Percentiles rank a stretch among this genome's conserved stretches.
phyloP scores from a whole-genome alignment of 2,888 invertebrate genomes.

The Mesodorylaimus sp. region DNA sequence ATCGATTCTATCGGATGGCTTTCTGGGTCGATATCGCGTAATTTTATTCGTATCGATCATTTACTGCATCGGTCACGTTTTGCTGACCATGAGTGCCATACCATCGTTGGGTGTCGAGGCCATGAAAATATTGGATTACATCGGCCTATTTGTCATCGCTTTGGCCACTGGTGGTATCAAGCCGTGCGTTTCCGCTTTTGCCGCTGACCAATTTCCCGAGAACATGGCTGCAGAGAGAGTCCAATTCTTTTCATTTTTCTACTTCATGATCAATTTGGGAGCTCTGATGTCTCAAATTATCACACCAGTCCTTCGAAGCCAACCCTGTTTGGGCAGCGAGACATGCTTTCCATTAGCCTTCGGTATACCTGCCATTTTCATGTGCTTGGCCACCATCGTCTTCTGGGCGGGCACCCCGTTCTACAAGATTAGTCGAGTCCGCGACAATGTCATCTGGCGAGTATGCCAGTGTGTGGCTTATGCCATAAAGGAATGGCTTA shows the following conservation, averaged over 20 bases:
- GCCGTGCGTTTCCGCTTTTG: slow-evolving; percentile 83
- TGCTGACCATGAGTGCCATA: slow-evolving; percentile 34
- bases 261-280: slow-evolving; percentile 74
- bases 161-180: slow-evolving; percentile 86
- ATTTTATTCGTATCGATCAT: slow-evolving; percentile 49
- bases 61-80: slow-evolving; percentile 33
- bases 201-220: slow-evolving; percentile 68
- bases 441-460: slow-evolving; percentile 19
- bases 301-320: slow-evolving; percentile 25
- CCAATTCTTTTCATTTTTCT: slow-evolving; percentile 80
- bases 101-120: slow-evolving; percentile 26
- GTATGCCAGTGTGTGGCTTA: slow-evolving; percentile 15
- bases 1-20: slow-evolving; percentile 80
- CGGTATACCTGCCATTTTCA: slow-evolving; percentile 19
- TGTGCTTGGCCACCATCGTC: slow-evolving; percentile 20
- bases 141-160: slow-evolving; percentile 56
- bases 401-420: slow-evolving; percentile 22
- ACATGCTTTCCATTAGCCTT: slow-evolving; percentile 29
- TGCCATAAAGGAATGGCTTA: slow-evolving; percentile 10
- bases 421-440: slow-evolving; percentile 16
- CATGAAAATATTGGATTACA: slow-evolving; percentile 28
- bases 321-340: slow-evolving; percentile 32
- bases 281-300: slow-evolving; percentile 32
- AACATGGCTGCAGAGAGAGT: slow-evolving; percentile 42
- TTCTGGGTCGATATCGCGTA: slow-evolving; percentile 49